Evolutionary conservation across 2,888 invertebrate species (phyloP), one percentile per base, ranked within the genome.

Genomic region (Zootermopsis nevadensis): DNA sequence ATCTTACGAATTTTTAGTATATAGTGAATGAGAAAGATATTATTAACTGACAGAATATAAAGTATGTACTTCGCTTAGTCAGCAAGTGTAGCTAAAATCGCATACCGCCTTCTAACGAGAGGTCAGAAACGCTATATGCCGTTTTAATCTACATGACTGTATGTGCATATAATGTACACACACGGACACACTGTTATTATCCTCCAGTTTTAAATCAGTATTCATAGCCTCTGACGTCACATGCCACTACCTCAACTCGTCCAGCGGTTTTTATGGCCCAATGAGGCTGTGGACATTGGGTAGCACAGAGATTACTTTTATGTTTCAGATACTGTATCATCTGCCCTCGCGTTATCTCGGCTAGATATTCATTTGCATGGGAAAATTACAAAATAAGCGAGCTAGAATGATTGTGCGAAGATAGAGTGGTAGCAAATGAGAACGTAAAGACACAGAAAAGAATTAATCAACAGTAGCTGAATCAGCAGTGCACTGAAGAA

Each of bases 351-450:
- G 38, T 48, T 82, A 77, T 82, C 82, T 82, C 77, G 48, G 33
- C 12, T 48, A 48, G 38, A 53, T 69, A 53, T 82, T 82, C 82
- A 82, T 82, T 82, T 82, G 82, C 82, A 82, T 82, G 82, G 67
- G 79, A 48, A 82, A 82, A 82, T 81, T 74, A 74, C 81, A 81
- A 74, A 74, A 74, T 81, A 81, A 81, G 81, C 74, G 81, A 55
- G 53, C 19, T 30, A 81, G 69, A 38, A 35, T 22, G 30, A 67
- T 22, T 24, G 35, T 69, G 33, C 33, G 69, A 33, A 33, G 69
- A 33, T 31, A 19, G 33, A 22, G 7, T 1, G 1, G n/a, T 27
- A 8, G 60, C n/a, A 2, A 27, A 27, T 22, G 69, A 22, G 19
- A 8, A 69, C 1, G 66, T 0, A 66, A 66, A 66, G 0, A 27